phyloP scores from a whole-genome alignment of 1,140 invertebrate species.

The Nymphalis io region DNA sequence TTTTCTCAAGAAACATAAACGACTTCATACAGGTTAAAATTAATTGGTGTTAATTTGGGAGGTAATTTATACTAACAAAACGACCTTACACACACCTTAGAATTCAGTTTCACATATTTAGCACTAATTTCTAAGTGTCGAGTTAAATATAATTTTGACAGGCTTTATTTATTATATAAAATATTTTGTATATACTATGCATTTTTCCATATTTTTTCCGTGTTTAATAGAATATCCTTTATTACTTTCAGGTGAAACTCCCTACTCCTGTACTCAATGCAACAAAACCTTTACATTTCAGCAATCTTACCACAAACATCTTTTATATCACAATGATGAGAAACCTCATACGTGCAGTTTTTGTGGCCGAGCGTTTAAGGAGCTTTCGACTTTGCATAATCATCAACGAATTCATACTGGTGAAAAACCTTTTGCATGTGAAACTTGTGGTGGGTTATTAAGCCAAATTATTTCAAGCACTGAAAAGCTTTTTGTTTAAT shows the following conservation, averaged over 20 bases:
- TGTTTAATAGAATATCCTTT: background rate
- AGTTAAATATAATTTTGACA: too few species aligned
- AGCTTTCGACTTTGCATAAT: slow-evolving; percentile 93
- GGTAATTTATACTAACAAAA: slow-evolving; percentile 67
- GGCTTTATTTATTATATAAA: too few species aligned
- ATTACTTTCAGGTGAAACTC: slow-evolving; percentile 87
- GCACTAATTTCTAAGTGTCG: background rate
- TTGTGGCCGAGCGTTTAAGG: slow-evolving; percentile 92
- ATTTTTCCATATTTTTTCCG: too few species aligned
- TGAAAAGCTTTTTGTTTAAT: background rate
- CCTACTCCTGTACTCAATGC: slow-evolving; percentile 91
- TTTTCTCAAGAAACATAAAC: slow-evolving; percentile 93
- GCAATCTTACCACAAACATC: slow-evolving; percentile 95
- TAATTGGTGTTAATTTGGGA: slow-evolving; percentile 66
- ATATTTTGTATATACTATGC: too few species aligned
- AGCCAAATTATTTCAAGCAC: background rate
- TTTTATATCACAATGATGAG: slow-evolving; percentile 91
- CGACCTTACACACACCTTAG: background rate
- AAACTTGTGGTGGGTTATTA: slow-evolving; percentile 88
- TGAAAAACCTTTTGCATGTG: slow-evolving; percentile 95
- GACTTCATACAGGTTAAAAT: slow-evolving; percentile 86
- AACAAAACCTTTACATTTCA: slow-evolving; percentile 95
- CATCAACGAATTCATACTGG: slow-evolving; percentile 94
- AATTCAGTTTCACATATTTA: background rate
- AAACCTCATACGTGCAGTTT: slow-evolving; percentile 90